Base-by-base conservation (phyloP, 2,797 vertebrate genomes). In the Cyprinodon diabolis region DNA sequence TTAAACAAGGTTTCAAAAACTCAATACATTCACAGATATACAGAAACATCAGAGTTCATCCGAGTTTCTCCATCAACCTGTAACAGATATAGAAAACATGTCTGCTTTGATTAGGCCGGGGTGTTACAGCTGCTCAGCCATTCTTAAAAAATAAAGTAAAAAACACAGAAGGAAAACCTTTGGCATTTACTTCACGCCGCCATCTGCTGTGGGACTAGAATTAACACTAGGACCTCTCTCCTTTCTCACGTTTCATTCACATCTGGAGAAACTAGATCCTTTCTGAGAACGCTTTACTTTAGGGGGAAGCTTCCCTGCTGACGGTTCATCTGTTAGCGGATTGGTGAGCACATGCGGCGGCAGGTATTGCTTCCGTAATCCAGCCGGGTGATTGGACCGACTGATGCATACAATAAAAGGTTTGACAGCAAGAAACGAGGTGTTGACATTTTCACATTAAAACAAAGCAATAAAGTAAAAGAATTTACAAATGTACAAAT, bases 121-220 rank as follows among this genome's bases (percentile, higher is more conserved):
- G 69, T 65, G 69, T n/a, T 23, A 63, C 30, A 71, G 73, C 43
- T 49, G 73, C 25, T 51, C 2, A 23, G 66, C 65, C 51, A 68
- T 35, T 74, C 75, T 43, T 70, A 3, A 35, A 37, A 45, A 12
- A 1, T 62, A 55, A 15, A 40, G 60, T 21, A 25, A 40, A 14
- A 0, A 63, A 49, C n/a, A 45, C 58, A 76, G 35, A 54, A 62
- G 14, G 19, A n/a, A 72, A 72, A 83, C 80, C 88, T 92, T 93
- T 93, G 92, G 92, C 88, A 87, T 90, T 63, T 80, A 76, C 37
- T 76, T 85, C 91, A 84, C 90, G 89, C 25, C 56, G 54, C 80
- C 77, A 51, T 69, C 74, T 71, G 52, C 66, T 71, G 35, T 40
- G 52, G 9, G 54, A 25, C 54, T 11, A 48, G n/a, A 40, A 65